These are phyloP conservation scores for Macropus fuliginosus DNA, from an alignment of 2,797 vertebrate species.

Conservation along the genomic window DNA sequence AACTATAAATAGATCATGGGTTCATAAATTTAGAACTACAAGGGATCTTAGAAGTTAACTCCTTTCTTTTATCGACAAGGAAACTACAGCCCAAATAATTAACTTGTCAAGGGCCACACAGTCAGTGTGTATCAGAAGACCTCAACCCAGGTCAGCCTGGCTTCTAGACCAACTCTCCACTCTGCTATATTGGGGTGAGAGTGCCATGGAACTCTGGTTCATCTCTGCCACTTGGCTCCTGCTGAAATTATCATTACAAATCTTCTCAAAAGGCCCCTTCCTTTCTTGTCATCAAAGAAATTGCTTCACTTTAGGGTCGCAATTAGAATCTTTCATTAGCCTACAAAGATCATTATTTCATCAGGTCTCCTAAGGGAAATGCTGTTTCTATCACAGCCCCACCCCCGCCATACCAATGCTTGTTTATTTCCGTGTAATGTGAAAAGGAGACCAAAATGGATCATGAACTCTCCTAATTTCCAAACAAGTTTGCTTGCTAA, in stretches of 20 bases:
- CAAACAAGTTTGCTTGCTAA: neutral
- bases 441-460: neutral
- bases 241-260: neutral
- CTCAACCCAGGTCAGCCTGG: neutral
- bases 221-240: accelerated
- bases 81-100: neutral
- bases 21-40: neutral
- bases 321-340: conserved; percentile 40
- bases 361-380: conserved; percentile 44
- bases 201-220: neutral
- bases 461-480: neutral
- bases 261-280: neutral
- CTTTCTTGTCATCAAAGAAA: conserved; percentile 13
- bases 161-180: neutral
- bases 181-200: neutral
- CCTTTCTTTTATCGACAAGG: neutral
- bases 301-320: neutral
- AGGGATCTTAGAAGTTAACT: neutral
- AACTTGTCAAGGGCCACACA: neutral
- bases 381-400: neutral
- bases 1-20: neutral
- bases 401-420: neutral
- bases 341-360: conserved; percentile 23
- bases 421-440: neutral
- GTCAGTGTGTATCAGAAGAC: neutral